Conservation (phyloP, 35 echinoderm and acorn worm genomes). For the Ophiothrix spiculata region DNA sequence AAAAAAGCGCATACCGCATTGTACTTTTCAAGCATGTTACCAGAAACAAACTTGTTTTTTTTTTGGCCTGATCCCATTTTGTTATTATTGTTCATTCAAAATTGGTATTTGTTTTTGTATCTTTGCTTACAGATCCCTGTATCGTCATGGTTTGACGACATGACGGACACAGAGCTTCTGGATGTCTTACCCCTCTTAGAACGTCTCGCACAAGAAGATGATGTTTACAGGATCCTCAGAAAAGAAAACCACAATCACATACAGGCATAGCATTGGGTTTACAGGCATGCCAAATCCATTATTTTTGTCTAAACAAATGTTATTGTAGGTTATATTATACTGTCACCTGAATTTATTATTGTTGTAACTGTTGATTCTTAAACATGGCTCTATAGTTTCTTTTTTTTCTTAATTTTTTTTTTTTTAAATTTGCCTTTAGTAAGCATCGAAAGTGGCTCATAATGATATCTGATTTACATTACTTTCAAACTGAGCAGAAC, state of each 20-base stretch:
- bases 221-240: constrained; percentile 91
- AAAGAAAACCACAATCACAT: constrained; percentile 98
- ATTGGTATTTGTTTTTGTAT: constrained; percentile 1
- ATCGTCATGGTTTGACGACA: constrained; percentile 98
- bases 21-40: too few species aligned
- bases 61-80: neutral
- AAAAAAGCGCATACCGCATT: too few species aligned
- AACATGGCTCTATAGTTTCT: neutral
- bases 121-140: constrained; percentile 84
- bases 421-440: too few species aligned
- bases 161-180: constrained; percentile 87
- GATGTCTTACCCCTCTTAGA: constrained; percentile 94
- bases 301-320: neutral
- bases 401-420: too few species aligned
- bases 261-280: constrained; percentile 61
- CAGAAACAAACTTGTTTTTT: too few species aligned
- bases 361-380: neutral
- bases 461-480: too few species aligned
- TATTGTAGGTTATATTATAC: too few species aligned
- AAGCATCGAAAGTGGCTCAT: too few species aligned
- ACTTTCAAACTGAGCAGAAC: too few species aligned
- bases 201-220: constrained; percentile 79
- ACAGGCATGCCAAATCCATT: neutral
- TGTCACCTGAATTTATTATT: too few species aligned
- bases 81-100: neutral